These are phyloP conservation scores for Portevinia maculata DNA, from an alignment of 2,888 invertebrate genomes.

Conservation along the genomic window DNA sequence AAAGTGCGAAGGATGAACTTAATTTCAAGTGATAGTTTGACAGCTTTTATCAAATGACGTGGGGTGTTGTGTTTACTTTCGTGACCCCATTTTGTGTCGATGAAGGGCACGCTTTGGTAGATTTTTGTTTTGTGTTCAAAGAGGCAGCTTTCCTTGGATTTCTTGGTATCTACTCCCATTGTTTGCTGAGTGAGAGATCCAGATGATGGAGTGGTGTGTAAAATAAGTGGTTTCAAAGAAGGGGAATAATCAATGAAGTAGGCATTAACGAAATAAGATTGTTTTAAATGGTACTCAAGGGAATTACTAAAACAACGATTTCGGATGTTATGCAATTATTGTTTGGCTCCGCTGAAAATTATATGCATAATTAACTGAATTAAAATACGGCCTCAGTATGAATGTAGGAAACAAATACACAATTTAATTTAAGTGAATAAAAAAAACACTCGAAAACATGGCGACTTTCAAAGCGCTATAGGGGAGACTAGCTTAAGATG, in stretches of 20 bases:
- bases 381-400: too few species aligned
- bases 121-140: constrained; percentile 43
- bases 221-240: neutral
- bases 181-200: constrained; percentile 31
- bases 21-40: constrained; percentile 45
- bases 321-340: neutral
- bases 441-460: too few species aligned
- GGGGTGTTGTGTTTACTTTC: constrained; percentile 53
- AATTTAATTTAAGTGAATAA: too few species aligned
- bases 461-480: too few species aligned
- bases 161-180: neutral
- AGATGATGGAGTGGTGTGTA: neutral
- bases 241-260: constrained; percentile 17
- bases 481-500: too few species aligned
- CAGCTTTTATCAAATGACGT: constrained; percentile 47
- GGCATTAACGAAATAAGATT: constrained; percentile 19
- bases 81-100: neutral
- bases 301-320: neutral
- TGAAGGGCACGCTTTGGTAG: neutral
- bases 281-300: constrained; percentile 1
- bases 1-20: constrained; percentile 15
- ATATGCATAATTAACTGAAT: constrained; percentile 1
- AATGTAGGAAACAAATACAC: too few species aligned
- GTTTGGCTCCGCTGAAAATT: neutral
- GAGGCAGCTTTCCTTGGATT: too few species aligned